Conservation (phyloP, 2,888 invertebrate species). For the Parthenolecanium corni region DNA sequence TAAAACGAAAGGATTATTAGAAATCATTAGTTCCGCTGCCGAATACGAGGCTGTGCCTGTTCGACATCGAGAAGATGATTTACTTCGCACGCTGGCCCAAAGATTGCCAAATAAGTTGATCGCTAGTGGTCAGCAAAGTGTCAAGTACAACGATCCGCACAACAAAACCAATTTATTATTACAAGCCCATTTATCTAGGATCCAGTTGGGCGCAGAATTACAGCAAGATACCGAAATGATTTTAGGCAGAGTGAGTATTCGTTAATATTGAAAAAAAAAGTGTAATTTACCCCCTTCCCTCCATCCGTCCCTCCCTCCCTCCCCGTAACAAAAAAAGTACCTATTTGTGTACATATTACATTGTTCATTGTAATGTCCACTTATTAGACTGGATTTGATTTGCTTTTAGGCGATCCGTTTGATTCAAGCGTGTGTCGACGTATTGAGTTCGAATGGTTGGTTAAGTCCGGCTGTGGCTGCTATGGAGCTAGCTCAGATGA, state of each 20-base stretch:
- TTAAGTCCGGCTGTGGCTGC: conserved; percentile 94
- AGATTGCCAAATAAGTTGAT: conserved; percentile 51
- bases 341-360: too few relatives aligned
- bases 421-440: conserved; percentile 91
- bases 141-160: conserved; percentile 91
- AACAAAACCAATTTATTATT: conserved; percentile 89
- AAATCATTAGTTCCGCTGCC: conserved; percentile 94
- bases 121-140: conserved; percentile 45
- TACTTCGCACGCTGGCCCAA: conserved; percentile 55
- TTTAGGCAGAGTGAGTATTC: conserved; percentile 54
- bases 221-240: conserved; percentile 91
- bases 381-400: too few relatives aligned
- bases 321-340: too few relatives aligned
- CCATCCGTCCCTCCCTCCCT: too few relatives aligned
- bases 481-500: conserved; percentile 99
- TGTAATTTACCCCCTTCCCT: not conserved
- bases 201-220: conserved; percentile 88
- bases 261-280: not conserved
- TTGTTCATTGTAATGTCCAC: too few relatives aligned
- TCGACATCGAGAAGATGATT: conserved; percentile 84
- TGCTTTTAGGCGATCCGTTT: conserved; percentile 56
- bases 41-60: conserved; percentile 93
- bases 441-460: conserved; percentile 93
- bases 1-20: conserved; percentile 89
- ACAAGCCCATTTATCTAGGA: conserved; percentile 88